A percentile compares a stretch with the other conserved stretches of the same genome.
Evolutionary conservation across 2,888 invertebrate genomes (phyloP).

Genomic region (Nymphalis c-album): DNA sequence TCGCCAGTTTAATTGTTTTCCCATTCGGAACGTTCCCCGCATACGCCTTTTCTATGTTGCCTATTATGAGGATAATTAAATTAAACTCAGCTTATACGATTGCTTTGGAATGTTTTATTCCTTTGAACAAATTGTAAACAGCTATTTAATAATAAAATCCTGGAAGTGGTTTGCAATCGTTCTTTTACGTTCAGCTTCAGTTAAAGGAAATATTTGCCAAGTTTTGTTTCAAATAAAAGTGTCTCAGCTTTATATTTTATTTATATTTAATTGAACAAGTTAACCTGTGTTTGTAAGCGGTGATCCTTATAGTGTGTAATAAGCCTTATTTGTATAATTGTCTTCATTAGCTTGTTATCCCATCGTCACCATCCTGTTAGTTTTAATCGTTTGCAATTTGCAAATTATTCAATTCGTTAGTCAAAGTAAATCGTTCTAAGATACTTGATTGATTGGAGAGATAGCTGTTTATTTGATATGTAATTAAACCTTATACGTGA

Average conservation of each 20-base stretch:
- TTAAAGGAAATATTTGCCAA: conserved; percentile 2
- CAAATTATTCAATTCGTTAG: conserved; percentile 27
- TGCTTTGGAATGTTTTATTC: conserved; percentile 30
- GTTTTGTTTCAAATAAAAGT: background rate
- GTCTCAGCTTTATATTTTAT: background rate
- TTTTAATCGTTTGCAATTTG: conserved; percentile 29
- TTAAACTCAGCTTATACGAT: conserved; percentile 48
- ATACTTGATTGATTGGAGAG: conserved; percentile 1
- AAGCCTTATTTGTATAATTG: background rate
- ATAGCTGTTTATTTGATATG: conserved; percentile 2
- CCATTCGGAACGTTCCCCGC: conserved; percentile 51
- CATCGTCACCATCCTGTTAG: conserved; percentile 24
- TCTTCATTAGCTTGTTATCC: conserved; percentile 16
- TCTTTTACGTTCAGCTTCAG: conserved; percentile 10
- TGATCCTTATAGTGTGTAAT: background rate
- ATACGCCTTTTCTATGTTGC: conserved; percentile 48
- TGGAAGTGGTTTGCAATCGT: conserved; percentile 13
- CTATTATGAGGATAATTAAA: conserved; percentile 57
- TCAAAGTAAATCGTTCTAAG: conserved; percentile 20
- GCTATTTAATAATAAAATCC: conserved; percentile 9
- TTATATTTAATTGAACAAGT: too few species aligned
- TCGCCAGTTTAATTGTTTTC: conserved; percentile 58
- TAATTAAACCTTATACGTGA: background rate
- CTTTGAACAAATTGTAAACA: conserved; percentile 19
- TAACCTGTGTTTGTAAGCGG: background rate